Conservation (phyloP, 1,140 invertebrate genomes). For the Hesperophylax magnus region DNA sequence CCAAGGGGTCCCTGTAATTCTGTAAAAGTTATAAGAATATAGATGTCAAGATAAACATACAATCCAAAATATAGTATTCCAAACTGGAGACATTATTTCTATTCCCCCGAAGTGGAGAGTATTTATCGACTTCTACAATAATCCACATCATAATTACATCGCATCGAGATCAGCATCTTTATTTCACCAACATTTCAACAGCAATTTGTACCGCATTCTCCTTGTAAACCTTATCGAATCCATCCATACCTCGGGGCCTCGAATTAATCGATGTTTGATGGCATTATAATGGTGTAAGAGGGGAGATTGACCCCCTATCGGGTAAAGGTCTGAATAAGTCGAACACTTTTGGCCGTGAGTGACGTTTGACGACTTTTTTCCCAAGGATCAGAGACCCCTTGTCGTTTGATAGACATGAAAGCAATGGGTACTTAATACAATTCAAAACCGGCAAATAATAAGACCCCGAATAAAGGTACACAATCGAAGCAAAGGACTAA, state of each 20-base stretch:
- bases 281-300: constrained; percentile 9
- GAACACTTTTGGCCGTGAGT: constrained; percentile 41
- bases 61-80: too few relatives aligned
- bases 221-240: constrained; percentile 12
- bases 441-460: constrained; percentile 25
- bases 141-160: too few relatives aligned
- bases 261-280: constrained; percentile 32
- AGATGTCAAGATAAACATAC: too few relatives aligned
- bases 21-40: too few relatives aligned
- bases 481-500: constrained; percentile 24
- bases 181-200: constrained; percentile 14
- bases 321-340: constrained; percentile 9
- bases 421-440: constrained; percentile 31
- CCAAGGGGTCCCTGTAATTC: too few relatives aligned
- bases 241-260: background rate
- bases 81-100: too few relatives aligned
- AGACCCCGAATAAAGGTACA: constrained; percentile 6
- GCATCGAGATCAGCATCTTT: constrained; percentile 2
- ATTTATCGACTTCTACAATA: too few relatives aligned
- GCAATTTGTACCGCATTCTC: constrained; percentile 24
- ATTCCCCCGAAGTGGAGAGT: too few relatives aligned
- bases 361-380: constrained; percentile 58
- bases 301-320: constrained; percentile 16
- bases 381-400: constrained; percentile 42
- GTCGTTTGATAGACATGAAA: constrained; percentile 20